These are phyloP conservation scores for Elgonia sp. DNA, from an alignment of 2,888 invertebrate species.

Conservation along the genomic window DNA sequence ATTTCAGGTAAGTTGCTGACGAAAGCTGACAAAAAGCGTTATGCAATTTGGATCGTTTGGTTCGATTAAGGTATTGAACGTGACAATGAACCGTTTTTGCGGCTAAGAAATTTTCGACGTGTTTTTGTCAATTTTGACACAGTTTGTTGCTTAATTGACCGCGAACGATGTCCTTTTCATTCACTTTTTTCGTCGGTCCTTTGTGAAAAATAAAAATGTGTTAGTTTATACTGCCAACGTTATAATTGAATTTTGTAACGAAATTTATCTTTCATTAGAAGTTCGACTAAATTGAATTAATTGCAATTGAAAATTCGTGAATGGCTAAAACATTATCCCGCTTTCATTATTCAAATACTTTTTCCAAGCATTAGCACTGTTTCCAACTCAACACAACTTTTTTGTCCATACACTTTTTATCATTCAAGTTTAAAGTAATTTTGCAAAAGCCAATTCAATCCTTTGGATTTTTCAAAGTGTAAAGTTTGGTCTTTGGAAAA, in stretches of 20 bases:
- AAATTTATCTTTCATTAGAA: conserved; percentile 14
- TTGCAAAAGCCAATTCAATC: no score
- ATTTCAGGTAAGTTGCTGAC: conserved; percentile 66
- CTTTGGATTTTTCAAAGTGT: no score
- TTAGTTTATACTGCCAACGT: conserved; percentile 1
- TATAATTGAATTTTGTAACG: conserved; percentile 32
- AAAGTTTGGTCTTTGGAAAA: no score
- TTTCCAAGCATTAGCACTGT: no score
- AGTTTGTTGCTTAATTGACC: conserved; percentile 59
- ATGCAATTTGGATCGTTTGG: conserved; percentile 44
- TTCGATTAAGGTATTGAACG: conserved; percentile 63
- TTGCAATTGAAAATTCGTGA: not conserved
- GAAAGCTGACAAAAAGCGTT: conserved; percentile 28
- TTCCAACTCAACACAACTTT: no score
- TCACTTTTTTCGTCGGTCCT: not conserved
- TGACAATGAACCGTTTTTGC: conserved; percentile 61
- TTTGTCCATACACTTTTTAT: no score
- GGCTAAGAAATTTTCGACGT: conserved; percentile 27
- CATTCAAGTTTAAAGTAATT: no score
- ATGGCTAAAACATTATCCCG: no score
- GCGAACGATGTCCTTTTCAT: conserved; percentile 43
- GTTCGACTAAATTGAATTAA: conserved; percentile 8
- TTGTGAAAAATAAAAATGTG: conserved; percentile 29
- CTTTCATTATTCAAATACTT: not conserved
- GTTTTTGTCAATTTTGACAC: conserved; percentile 57